Percentiles rank a stretch among this genome's conserved stretches.
These are phyloP conservation scores for Nothoprocta perdicaria DNA, from an alignment of 2,113 vertebrate species.

Conservation along the genomic window DNA sequence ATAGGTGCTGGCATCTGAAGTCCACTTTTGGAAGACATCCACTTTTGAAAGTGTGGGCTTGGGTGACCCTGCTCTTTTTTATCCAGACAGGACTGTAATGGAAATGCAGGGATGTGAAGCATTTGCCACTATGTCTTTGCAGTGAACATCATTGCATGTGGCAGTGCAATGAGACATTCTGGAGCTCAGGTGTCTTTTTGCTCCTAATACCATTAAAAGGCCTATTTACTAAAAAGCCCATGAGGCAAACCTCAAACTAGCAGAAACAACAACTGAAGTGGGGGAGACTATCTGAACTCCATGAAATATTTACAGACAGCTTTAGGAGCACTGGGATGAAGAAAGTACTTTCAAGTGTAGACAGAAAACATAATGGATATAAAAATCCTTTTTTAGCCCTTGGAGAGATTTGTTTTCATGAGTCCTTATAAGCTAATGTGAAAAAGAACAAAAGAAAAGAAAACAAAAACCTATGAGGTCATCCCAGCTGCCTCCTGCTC, in stretches of 20 bases:
- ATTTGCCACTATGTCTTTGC: neutral
- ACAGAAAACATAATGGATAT: constrained; percentile 46
- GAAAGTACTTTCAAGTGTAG: constrained; percentile 35
- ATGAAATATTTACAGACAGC: constrained; percentile 57
- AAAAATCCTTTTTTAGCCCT: constrained; percentile 12
- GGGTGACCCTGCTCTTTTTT: neutral
- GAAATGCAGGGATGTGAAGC: neutral
- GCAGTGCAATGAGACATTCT: neutral
- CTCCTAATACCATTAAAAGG: constrained; percentile 11
- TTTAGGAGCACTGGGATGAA: constrained; percentile 28
- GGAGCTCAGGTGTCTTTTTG: neutral
- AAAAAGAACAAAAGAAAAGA: neutral
- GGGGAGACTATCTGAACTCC: constrained; percentile 25
- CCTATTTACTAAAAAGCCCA: constrained; percentile 22
- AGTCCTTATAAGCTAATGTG: neutral
- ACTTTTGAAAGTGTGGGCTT: neutral
- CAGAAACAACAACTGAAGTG: constrained; percentile 20
- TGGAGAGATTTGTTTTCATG: constrained; percentile 38
- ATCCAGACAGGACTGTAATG: neutral
- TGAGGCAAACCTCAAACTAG: neutral
- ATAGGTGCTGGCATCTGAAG: neutral
- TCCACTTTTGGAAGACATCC: neutral
- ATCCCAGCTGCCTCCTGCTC: neutral
- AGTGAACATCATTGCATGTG: neutral
- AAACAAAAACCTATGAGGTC: neutral